These are phyloP conservation scores for Chrysopilus asiliformis DNA, from an alignment of 2,888 invertebrate species.

Conservation along the genomic window DNA sequence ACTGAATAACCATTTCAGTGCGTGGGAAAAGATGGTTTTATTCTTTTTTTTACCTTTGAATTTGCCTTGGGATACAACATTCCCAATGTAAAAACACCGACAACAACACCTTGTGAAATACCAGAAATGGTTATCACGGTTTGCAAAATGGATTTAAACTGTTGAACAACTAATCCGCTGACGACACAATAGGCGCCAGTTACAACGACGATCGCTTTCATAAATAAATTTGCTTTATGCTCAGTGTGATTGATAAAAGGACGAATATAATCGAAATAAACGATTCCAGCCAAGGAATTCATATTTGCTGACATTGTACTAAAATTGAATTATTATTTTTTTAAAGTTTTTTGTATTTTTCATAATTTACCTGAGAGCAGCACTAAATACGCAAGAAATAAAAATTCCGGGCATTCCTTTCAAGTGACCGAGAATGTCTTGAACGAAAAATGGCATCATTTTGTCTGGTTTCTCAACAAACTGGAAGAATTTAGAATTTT, in stretches of 20 bases:
- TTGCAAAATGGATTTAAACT: conserved; percentile 37
- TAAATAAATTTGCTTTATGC: conserved; percentile 31
- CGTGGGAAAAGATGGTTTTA: too few species aligned
- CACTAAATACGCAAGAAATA: conserved; percentile 42
- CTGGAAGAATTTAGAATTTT: too few species aligned
- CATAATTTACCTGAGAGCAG: conserved; percentile 35
- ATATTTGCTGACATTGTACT: conserved; percentile 38
- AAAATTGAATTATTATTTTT: background rate
- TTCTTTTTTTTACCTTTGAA: conserved; percentile 17
- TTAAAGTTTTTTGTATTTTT: background rate
- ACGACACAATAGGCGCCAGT: conserved; percentile 44
- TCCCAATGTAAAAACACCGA: conserved; percentile 48
- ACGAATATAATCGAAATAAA: conserved; percentile 39
- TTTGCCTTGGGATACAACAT: conserved; percentile 47
- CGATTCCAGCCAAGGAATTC: conserved; percentile 37
- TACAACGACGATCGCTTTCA: conserved; percentile 30
- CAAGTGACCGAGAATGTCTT: conserved; percentile 34
- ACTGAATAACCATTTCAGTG: too few species aligned
- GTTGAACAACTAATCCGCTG: conserved; percentile 29
- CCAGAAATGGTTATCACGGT: conserved; percentile 30
- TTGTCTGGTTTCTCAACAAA: conserved; percentile 25
- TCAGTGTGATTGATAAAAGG: conserved; percentile 25
- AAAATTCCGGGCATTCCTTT: conserved; percentile 42
- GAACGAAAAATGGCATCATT: conserved; percentile 39
- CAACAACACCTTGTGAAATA: conserved; percentile 41